A percentile compares a stretch with the other conserved stretches of the same genome.
These are phyloP conservation scores for Strigamia transsilvanica DNA, from an alignment of 2,888 invertebrate genomes.

Conservation along the genomic window DNA sequence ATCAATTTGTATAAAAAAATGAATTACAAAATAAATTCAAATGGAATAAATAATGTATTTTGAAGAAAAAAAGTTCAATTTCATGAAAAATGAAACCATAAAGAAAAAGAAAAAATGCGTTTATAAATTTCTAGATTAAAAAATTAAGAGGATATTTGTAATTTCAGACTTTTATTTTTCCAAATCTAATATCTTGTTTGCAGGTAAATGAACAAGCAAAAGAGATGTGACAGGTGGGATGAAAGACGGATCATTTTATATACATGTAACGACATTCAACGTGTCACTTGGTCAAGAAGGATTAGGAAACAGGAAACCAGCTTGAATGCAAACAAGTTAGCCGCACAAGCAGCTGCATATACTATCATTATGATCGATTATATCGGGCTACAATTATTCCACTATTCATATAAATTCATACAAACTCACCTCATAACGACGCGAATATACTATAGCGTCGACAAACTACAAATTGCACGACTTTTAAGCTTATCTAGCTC, in stretches of 20 bases:
- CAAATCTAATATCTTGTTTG: constrained; percentile 1
- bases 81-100: too few relatives aligned
- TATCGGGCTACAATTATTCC: background rate
- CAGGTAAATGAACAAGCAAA: background rate
- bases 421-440: background rate
- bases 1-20: background rate
- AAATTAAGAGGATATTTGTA: too few relatives aligned
- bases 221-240: constrained; percentile 18
- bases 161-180: too few relatives aligned
- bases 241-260: constrained; percentile 34
- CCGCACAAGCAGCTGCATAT: background rate
- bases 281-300: constrained; percentile 45
- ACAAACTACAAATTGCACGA: too few relatives aligned
- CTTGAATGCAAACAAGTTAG: constrained; percentile 22
- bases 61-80: too few relatives aligned
- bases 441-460: too few relatives aligned
- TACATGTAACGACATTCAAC: constrained; percentile 23
- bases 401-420: background rate
- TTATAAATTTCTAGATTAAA: too few relatives aligned
- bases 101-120: too few relatives aligned
- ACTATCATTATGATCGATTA: constrained; percentile 32
- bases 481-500: too few relatives aligned
- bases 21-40: too few relatives aligned
- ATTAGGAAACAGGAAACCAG: constrained; percentile 42
- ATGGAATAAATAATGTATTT: too few relatives aligned